A percentile compares a stretch with the other conserved stretches of the same genome.
phyloP scores from a whole-genome alignment of 2,113 vertebrate genomes.

The Nibea coibor region DNA sequence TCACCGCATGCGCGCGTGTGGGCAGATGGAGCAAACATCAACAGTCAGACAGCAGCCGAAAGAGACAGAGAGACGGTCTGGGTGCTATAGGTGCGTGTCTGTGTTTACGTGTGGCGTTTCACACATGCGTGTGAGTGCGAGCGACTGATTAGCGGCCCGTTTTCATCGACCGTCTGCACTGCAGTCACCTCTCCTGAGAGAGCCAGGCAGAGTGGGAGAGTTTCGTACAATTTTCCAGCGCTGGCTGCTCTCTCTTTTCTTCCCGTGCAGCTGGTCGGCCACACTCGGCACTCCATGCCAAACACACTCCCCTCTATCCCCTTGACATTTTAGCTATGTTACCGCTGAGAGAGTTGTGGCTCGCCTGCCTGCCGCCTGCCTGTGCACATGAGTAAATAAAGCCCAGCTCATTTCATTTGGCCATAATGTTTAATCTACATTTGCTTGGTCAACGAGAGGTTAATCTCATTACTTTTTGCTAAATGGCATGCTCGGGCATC shows the following conservation, averaged over 20 bases:
- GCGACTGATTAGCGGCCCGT: slow-evolving; percentile 67
- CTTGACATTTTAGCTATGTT: slow-evolving; percentile 78
- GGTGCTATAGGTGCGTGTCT: slow-evolving; percentile 26
- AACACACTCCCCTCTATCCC: slow-evolving; percentile 70
- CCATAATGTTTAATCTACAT: slow-evolving; percentile 73
- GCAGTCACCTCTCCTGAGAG: slow-evolving; percentile 53
- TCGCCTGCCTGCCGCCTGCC: slow-evolving; percentile 66
- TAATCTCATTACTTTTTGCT: slow-evolving; percentile 77
- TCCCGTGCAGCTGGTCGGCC: slow-evolving; percentile 70
- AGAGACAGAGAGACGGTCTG: neutral
- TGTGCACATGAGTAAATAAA: slow-evolving; percentile 71
- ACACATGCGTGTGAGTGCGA: slow-evolving; percentile 56
- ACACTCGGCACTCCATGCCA: slow-evolving; percentile 59
- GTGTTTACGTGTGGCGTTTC: slow-evolving; percentile 23
- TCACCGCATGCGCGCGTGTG: slow-evolving; percentile 18
- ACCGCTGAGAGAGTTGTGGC: slow-evolving; percentile 66
- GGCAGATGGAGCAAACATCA: slow-evolving; percentile 26
- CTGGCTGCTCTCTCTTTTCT: slow-evolving; percentile 41
- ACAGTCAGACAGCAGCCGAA: slow-evolving; percentile 10
- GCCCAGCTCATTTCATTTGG: slow-evolving; percentile 68
- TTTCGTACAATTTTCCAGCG: slow-evolving; percentile 59
- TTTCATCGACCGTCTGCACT: slow-evolving; percentile 57
- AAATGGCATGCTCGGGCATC: slow-evolving; percentile 74
- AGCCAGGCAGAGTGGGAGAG: slow-evolving; percentile 33
- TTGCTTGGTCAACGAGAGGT: slow-evolving; percentile 74